phyloP scores from a whole-genome alignment of 2,113 vertebrate genomes.

The Illadopsis cleaveri region DNA sequence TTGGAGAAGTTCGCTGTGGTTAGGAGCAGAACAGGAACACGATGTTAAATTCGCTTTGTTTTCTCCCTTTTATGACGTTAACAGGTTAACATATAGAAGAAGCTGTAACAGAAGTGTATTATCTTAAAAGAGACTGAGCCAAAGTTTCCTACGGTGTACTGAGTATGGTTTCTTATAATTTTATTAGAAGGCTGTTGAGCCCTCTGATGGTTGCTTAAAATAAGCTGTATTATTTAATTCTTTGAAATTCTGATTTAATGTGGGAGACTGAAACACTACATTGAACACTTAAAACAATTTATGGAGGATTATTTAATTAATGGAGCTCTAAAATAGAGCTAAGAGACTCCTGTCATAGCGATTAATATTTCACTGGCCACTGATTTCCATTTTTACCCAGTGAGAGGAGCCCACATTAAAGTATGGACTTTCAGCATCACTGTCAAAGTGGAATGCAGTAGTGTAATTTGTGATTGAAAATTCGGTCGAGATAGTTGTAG shows the following conservation, averaged over 20 bases:
- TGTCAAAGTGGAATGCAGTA: neutral
- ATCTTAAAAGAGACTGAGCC: neutral
- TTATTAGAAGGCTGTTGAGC: neutral
- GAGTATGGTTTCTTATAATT: neutral
- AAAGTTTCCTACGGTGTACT: neutral
- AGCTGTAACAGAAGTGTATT: neutral
- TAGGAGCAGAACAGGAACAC: neutral
- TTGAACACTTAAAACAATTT: neutral
- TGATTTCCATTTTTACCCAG: constrained; percentile 29
- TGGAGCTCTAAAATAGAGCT: neutral
- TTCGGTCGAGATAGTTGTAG: neutral
- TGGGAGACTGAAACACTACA: neutral
- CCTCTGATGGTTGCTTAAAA: constrained; percentile 49
- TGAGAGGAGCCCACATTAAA: constrained; percentile 47
- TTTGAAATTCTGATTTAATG: constrained; percentile 19
- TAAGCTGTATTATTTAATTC: constrained; percentile 43
- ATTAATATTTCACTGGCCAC: constrained; percentile 3
- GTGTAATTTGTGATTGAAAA: neutral
- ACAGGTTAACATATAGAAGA: neutral
- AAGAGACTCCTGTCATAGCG: neutral
- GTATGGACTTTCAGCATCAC: neutral
- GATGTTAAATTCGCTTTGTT: neutral
- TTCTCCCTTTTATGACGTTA: neutral
- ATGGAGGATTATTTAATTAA: neutral
- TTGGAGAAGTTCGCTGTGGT: neutral